Base-by-base conservation (phyloP, 2,113 vertebrate species). In the Oncorhynchus masou region DNA sequence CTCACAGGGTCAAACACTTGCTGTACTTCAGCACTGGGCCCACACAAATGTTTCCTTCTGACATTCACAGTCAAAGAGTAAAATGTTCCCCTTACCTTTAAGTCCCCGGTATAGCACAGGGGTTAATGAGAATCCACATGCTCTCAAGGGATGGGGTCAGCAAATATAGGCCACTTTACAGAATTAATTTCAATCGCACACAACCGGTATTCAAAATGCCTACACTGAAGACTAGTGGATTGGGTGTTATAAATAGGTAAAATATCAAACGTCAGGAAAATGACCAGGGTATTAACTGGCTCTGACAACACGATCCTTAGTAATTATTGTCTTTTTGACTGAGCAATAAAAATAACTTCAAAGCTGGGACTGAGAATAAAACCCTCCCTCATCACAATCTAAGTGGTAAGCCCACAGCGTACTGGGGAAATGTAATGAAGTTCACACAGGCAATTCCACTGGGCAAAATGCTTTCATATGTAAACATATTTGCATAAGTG, bases 401-500 rank as follows among this genome's bases (percentile, higher is more conserved):
- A 22, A 25, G 62, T 64, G 62, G n/a, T 25, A 64, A 64, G 25
- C 62, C 25, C 65, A 29, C 27, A 25, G 39, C 45, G 22, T 74
- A 75, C 60, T 16, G 0, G 60, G 79, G 82, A 68, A 81, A 73
- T 80, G 82, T 77, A 49, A 79, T 85, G 86, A 70, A 81, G 88
- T 88, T 74, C 81, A 82, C 72, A 78, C 78, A 77, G 80, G 74
- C 74, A 74, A 82, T 82, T 81, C 79, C 87, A 73, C 34, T 25
- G 76, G 79, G 73, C 85, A 65, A 77, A 89, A 86, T 87, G 82
- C 84, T 81, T 82, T 71, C 78, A 51, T 84, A 84, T 84, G 91
- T 89, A 92, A 93, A 93, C 89, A 92, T 88, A 91, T 94, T 90
- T 89, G 86, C 89, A 90, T 91, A 90, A 91, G 90, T 86, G 86